Evolutionary conservation across 2,113 vertebrate species (phyloP).

Genomic region (Poeciliopsis prolifica): DNA sequence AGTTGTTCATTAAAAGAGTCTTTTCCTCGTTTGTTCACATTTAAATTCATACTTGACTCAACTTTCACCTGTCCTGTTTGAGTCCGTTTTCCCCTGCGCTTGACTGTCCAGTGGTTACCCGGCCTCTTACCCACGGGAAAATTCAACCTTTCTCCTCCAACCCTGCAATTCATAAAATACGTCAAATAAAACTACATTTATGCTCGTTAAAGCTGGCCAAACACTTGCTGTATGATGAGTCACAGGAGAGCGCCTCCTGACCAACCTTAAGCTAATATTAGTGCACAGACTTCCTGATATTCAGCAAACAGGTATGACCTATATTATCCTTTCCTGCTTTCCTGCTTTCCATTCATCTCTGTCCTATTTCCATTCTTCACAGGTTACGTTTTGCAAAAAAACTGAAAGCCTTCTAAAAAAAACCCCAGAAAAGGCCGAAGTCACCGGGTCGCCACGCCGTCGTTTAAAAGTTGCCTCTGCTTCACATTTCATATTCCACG

Average conservation of each 20-base stretch:
- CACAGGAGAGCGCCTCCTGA: neutral
- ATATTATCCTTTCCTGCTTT: neutral
- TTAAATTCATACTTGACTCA: neutral
- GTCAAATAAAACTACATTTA: neutral
- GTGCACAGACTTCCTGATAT: neutral
- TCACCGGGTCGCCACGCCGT: slow-evolving; percentile 8
- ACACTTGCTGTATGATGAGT: neutral
- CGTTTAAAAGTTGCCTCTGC: slow-evolving; percentile 21
- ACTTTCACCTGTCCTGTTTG: neutral
- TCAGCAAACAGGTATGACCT: neutral
- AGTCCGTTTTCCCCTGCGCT: too few relatives aligned
- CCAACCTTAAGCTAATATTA: neutral
- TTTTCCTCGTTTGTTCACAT: neutral
- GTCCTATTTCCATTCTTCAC: neutral
- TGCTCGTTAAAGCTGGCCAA: neutral
- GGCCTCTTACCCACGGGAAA: neutral
- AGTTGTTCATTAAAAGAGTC: slow-evolving; percentile 8
- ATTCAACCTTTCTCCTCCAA: neutral
- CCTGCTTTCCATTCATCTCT: neutral
- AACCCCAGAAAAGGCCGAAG: neutral
- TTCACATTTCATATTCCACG: slow-evolving; percentile 40
- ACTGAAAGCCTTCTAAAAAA: too few relatives aligned
- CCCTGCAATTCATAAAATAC: neutral
- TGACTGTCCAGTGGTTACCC: neutral
- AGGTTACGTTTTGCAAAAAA: neutral